Percentiles rank a stretch among this genome's conserved stretches.
Evolutionary conservation across 1,140 invertebrate genomes (phyloP).

Genomic region (Geopemphigus sp.): DNA sequence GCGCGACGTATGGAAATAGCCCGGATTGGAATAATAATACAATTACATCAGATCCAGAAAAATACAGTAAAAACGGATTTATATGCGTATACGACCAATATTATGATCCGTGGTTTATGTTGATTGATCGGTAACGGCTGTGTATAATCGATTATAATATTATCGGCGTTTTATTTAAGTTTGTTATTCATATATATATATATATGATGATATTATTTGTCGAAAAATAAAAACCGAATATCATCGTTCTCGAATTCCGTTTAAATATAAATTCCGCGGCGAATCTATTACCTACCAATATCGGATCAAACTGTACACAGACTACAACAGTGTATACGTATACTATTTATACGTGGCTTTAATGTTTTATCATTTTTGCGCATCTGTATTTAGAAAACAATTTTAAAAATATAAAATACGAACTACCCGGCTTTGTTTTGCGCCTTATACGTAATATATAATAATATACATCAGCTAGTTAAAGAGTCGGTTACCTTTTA

Average conservation of each 20-base stretch:
- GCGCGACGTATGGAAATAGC: background rate
- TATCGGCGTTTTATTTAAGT: conserved; percentile 31
- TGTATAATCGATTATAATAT: background rate
- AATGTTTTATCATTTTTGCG: too few relatives aligned
- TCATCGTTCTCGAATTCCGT: background rate
- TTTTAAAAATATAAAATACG: too few relatives aligned
- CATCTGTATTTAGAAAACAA: too few relatives aligned
- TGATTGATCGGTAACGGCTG: conserved; percentile 13
- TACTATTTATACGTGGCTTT: too few relatives aligned
- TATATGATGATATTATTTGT: background rate
- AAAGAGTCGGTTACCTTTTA: too few relatives aligned
- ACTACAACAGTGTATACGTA: too few relatives aligned
- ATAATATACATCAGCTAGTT: too few relatives aligned
- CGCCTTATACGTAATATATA: too few relatives aligned
- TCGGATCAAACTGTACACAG: too few relatives aligned
- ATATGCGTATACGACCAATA: background rate
- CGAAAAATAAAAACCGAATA: background rate
- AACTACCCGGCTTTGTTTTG: too few relatives aligned
- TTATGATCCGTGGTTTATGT: background rate
- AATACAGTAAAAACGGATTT: conserved; percentile 19
- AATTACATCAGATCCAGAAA: background rate
- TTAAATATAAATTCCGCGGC: too few relatives aligned
- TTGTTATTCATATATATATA: background rate
- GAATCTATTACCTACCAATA: too few relatives aligned
- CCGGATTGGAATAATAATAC: background rate